phyloP scores from a whole-genome alignment of 2,888 invertebrate species.

The Pogonocherus hispidulus region DNA sequence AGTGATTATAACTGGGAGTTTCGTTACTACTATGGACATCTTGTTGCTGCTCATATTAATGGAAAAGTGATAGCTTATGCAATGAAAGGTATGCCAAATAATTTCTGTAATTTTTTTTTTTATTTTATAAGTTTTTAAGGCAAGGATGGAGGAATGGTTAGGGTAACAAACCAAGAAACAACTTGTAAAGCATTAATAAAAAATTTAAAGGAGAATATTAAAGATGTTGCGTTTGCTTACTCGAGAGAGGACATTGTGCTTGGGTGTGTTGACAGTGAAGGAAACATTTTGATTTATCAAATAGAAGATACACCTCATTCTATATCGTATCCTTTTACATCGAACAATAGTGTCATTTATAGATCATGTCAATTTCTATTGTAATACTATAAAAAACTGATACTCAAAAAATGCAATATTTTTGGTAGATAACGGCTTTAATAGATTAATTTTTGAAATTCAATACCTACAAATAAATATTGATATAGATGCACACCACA shows the following conservation, averaged over 20 bases:
- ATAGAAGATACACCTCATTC: conserved; percentile 76
- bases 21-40: conserved; percentile 87
- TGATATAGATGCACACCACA: too few relatives aligned
- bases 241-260: conserved; percentile 82
- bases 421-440: too few relatives aligned
- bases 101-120: too few relatives aligned
- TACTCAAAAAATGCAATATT: too few relatives aligned
- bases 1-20: conserved; percentile 96
- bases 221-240: conserved; percentile 93
- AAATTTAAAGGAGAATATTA: conserved; percentile 89
- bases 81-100: conserved; percentile 81
- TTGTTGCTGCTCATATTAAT: conserved; percentile 89
- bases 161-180: conserved; percentile 84
- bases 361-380: too few relatives aligned
- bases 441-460: too few relatives aligned
- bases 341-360: neutral
- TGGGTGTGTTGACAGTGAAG: conserved; percentile 89
- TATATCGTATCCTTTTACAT: conserved; percentile 70
- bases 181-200: conserved; percentile 86
- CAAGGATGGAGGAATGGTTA: conserved; percentile 79
- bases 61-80: conserved; percentile 92
- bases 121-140: conserved; percentile 49
- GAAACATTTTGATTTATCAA: conserved; percentile 86
- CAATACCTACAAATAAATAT: too few relatives aligned
- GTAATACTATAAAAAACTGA: too few relatives aligned